Evolutionary conservation across 2,888 invertebrate species (phyloP).

Genomic region (Latheticus oryzae): DNA sequence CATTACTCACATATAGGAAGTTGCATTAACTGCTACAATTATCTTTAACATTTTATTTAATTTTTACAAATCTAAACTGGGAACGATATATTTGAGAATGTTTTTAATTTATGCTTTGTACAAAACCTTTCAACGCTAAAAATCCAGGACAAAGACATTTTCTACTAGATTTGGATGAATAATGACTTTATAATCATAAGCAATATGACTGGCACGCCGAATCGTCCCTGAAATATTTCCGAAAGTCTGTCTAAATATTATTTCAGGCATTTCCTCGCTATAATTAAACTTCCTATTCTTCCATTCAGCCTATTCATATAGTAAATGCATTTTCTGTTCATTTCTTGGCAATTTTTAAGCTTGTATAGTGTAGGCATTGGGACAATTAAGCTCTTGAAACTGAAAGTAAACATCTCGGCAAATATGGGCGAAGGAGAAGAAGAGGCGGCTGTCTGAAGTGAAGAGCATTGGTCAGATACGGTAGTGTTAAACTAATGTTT

Average conservation of each 20-base stretch:
- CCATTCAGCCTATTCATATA: constrained; percentile 40
- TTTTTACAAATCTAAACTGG: too few species aligned
- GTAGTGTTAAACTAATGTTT: constrained; percentile 36
- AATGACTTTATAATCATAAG: too few species aligned
- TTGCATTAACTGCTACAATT: too few species aligned
- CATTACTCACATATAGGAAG: too few species aligned
- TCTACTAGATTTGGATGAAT: too few species aligned
- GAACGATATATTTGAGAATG: too few species aligned
- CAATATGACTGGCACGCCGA: constrained; percentile 1
- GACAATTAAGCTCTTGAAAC: constrained; percentile 53
- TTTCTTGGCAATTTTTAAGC: constrained; percentile 33
- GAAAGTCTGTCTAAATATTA: constrained; percentile 57
- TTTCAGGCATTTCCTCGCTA: constrained; percentile 57
- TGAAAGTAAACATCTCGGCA: constrained; percentile 49
- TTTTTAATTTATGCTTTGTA: too few species aligned
- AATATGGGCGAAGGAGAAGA: constrained; percentile 27
- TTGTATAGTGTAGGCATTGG: constrained; percentile 33
- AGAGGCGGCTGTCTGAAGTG: too few species aligned
- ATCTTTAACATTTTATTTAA: too few species aligned
- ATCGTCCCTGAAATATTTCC: constrained; percentile 32
- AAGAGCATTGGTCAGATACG: constrained; percentile 27
- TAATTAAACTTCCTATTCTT: constrained; percentile 54
- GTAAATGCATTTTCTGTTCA: constrained; percentile 35
- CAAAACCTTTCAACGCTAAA: too few species aligned
- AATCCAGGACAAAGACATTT: too few species aligned